Evolutionary conservation across 1,140 invertebrate genomes (phyloP).

Genomic region (Pseudomyrmex concolor): DNA sequence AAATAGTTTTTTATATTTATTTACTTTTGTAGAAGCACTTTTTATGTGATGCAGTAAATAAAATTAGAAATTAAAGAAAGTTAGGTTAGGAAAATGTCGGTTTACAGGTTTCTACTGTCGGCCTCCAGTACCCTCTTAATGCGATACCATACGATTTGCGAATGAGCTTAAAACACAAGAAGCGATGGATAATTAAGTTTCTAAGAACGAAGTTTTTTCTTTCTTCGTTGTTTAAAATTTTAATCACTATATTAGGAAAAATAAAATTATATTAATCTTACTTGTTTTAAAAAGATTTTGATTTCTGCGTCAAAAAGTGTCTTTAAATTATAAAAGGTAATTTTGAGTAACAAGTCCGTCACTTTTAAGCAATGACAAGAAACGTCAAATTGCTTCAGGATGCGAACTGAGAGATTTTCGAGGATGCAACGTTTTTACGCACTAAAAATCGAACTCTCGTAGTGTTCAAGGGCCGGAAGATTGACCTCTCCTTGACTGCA

Average conservation of each 20-base stretch:
- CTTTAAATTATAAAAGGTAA: conserved; percentile 3
- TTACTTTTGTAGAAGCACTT: no score
- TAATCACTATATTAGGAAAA: neutral
- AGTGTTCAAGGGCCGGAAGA: conserved; percentile 26
- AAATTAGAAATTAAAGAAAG: no score
- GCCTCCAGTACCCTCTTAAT: no score
- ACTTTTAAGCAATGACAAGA: neutral
- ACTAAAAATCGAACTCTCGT: neutral
- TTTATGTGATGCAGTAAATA: no score
- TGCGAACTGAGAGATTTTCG: conserved; percentile 17
- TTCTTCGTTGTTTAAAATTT: neutral
- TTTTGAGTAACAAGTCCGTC: neutral
- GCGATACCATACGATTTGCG: conserved; percentile 1
- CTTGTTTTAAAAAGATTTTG: neutral
- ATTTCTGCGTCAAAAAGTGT: neutral
- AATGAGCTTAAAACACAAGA: conserved; percentile 22
- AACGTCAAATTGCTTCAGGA: neutral
- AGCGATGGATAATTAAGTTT: neutral
- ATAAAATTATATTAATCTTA: neutral
- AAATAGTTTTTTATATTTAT: no score
- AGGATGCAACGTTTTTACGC: neutral
- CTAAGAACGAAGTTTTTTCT: neutral
- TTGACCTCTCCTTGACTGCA: conserved; percentile 36
- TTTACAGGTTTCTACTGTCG: no score
- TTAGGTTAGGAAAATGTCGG: no score